Evolutionary conservation across 2,888 invertebrate genomes (phyloP).

Genomic region (Anorthoa munda): DNA sequence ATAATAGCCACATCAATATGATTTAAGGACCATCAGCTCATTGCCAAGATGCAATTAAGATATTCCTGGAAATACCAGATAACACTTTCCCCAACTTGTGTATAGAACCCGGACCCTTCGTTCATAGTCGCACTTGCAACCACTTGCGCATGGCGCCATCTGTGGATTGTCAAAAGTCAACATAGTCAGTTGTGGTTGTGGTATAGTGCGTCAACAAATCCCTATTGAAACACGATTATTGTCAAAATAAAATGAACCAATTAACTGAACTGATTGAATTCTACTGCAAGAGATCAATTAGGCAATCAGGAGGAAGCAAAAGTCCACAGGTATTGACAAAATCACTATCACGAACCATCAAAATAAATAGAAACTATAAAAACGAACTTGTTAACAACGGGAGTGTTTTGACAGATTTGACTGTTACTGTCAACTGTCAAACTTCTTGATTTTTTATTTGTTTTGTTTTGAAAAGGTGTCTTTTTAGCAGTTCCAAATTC

Average conservation of each 20-base stretch:
- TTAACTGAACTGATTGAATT: background rate
- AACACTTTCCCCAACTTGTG: too few relatives aligned
- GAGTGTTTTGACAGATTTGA: conserved; percentile 8
- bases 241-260: conserved; percentile 2
- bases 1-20: too few relatives aligned
- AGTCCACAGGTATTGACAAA: conserved; percentile 11
- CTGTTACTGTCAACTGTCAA: background rate
- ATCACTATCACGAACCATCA: background rate
- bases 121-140: too few relatives aligned
- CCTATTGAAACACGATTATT: too few relatives aligned
- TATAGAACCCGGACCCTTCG: too few relatives aligned
- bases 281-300: background rate
- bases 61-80: too few relatives aligned
- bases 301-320: background rate
- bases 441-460: background rate
- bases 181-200: conserved; percentile 1
- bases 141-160: background rate
- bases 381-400: background rate
- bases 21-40: too few relatives aligned
- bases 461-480: background rate
- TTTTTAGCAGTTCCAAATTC: background rate
- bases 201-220: background rate
- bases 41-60: too few relatives aligned
- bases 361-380: too few relatives aligned
- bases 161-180: conserved; percentile 11